Evolutionary conservation across 2,113 vertebrate species (phyloP).

Genomic region (Sebastes schlegelii): DNA sequence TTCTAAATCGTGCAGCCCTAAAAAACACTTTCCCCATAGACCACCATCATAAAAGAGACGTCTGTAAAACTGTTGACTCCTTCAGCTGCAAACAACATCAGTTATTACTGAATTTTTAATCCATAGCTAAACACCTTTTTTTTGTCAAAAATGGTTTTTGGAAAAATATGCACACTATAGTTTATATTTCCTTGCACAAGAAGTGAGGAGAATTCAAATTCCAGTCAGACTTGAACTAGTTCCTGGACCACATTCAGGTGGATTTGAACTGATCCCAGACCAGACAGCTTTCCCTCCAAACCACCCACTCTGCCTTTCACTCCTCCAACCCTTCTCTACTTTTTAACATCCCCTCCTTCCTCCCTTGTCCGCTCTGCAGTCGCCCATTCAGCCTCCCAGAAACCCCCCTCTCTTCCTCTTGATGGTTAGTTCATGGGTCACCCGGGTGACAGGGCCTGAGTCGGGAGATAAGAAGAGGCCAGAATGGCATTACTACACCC

Average conservation of each 20-base stretch:
- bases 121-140: background rate
- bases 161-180: background rate
- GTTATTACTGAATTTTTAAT: too few species aligned
- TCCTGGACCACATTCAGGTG: background rate
- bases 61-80: too few species aligned
- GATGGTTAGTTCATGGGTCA: slow-evolving; percentile 80
- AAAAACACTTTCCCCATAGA: too few species aligned
- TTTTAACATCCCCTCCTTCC: background rate
- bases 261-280: slow-evolving; percentile 27
- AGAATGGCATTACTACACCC: slow-evolving; percentile 78
- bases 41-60: too few species aligned
- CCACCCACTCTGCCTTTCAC: slow-evolving; percentile 35
- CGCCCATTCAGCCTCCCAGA: slow-evolving; percentile 35
- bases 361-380: slow-evolving; percentile 18
- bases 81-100: too few species aligned
- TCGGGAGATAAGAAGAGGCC: slow-evolving; percentile 80
- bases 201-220: background rate
- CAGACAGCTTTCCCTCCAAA: background rate
- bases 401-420: slow-evolving; percentile 47
- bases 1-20: too few species aligned
- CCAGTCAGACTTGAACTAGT: background rate
- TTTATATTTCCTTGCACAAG: background rate
- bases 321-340: background rate
- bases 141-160: background rate
- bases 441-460: slow-evolving; percentile 80